Evolutionary conservation across 2,113 vertebrate genomes (phyloP).

Genomic region (Albula glossodonta): DNA sequence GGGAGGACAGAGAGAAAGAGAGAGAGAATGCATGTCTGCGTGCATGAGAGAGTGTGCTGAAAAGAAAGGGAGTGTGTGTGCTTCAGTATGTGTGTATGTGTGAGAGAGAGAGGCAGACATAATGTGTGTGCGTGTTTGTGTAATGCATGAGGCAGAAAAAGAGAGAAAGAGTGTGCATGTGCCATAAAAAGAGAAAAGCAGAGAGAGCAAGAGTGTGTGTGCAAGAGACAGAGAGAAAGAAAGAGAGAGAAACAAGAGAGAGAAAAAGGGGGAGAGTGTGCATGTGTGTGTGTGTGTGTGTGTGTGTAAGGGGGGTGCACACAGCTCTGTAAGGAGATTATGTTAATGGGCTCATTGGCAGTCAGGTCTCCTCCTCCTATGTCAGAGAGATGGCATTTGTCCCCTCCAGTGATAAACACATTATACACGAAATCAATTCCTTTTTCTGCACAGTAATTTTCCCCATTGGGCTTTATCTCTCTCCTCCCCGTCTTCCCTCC

Average conservation of each 20-base stretch:
- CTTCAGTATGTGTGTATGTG: background rate
- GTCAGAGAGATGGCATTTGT: conserved; percentile 81
- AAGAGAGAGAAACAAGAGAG: background rate
- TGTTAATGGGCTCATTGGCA: conserved; percentile 81
- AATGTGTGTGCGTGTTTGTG: background rate
- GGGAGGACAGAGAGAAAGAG: background rate
- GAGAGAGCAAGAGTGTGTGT: background rate
- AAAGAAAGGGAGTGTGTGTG: background rate
- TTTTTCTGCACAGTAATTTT: conserved; percentile 79
- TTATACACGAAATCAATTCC: conserved; percentile 89
- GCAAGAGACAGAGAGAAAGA: background rate
- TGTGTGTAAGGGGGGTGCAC: conserved; percentile 61
- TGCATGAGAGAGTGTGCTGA: background rate
- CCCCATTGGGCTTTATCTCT: conserved; percentile 79
- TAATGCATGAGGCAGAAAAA: background rate
- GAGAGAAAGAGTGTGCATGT: background rate
- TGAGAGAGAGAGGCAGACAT: too few relatives aligned
- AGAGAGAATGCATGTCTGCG: background rate
- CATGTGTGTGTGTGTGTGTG: conserved; percentile 42
- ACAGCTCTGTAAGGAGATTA: conserved; percentile 76
- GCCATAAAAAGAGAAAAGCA: background rate
- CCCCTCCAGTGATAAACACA: conserved; percentile 85
- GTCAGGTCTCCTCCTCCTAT: conserved; percentile 72
- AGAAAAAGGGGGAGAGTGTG: background rate
- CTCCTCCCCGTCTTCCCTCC: conserved; percentile 73